Base-by-base conservation (phyloP, 2,113 vertebrate species). In the Gasterosteus nipponicus region DNA sequence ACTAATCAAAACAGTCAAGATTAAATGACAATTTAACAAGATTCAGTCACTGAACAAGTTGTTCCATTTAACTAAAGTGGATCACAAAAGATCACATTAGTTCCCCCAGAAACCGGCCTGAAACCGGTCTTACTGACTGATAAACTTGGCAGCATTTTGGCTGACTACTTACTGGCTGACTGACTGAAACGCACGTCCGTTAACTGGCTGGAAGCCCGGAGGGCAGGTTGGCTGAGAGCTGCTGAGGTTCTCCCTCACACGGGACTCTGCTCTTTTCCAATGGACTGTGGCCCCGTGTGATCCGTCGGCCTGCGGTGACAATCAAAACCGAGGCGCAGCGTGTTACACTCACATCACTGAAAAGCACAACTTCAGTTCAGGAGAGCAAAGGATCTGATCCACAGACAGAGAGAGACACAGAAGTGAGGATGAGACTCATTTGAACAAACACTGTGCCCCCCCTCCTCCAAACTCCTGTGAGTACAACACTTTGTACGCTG, bases 271-370 rank as follows among this genome's bases (percentile, higher is more conserved):
- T 65, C 22, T 59, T 72, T 87, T 77, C 68, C 75, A 29, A 82
- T 44, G 74, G 69, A 77, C 75, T 67, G 56, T 69, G 75, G 58
- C 71, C 26, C 60, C 22, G 15, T 82, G 72, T 76, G 80, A 80
- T 79, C 64, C 39, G 63, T 66, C 47, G 67, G 64, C 78, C 78
- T 76, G 78, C 73, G 75, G 75, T 82, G 68, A 81, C 82, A 78
- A 80, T 85, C 80, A 73, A 57, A 63, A 73, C 73, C 67, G 73
- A 84, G 64, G 64, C 73, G 42, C 49, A 63, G 60, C 49, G 61
- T 72, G 81, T 76, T 58, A 63, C 73, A 73, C 75, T 81, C 51
- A 26, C 71, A 77, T 77, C 75, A 62, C 47, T 33, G 33, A 64
- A 73, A 69, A 70, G 54, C 57, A 63, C 69, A 80, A 66, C 33